A percentile compares a stretch with the other conserved stretches of the same genome.
phyloP scores from a whole-genome alignment of 2,888 invertebrate genomes.

The Sinopyrophorus schimmeli region DNA sequence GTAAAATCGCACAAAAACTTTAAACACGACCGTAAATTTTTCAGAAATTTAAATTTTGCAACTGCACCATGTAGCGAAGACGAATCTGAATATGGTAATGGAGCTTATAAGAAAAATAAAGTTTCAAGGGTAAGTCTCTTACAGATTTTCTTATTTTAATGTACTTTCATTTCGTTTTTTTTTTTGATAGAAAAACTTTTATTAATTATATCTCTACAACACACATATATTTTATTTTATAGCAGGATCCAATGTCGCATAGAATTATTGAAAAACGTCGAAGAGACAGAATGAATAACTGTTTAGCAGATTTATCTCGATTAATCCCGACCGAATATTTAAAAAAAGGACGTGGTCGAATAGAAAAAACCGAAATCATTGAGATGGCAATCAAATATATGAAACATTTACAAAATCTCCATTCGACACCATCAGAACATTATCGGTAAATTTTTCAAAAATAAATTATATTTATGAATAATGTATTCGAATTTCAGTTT shows the following conservation, averaged over 20 bases:
- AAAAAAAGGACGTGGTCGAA: constrained; percentile 92
- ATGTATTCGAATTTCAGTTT: constrained; percentile 54
- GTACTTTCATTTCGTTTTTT: no score
- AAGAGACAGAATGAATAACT: constrained; percentile 96
- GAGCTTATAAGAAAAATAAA: constrained; percentile 72
- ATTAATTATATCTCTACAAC: no score
- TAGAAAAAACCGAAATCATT: constrained; percentile 97
- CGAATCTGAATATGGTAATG: constrained; percentile 68
- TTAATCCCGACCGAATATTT: constrained; percentile 91
- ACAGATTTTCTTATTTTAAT: no score
- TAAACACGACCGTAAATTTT: constrained; percentile 26
- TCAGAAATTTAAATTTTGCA: constrained; percentile 66
- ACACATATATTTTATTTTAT: constrained; percentile 25
- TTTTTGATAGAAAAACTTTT: no score
- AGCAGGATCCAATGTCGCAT: constrained; percentile 97
- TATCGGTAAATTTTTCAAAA: constrained; percentile 43
- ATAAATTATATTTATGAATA: constrained; percentile 3
- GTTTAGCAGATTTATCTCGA: constrained; percentile 89
- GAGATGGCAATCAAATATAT: constrained; percentile 97
- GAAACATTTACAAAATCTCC: constrained; percentile 79
- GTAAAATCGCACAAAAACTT: neutral
- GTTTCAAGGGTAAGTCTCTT: constrained; percentile 66
- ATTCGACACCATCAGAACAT: constrained; percentile 50
- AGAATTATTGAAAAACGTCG: constrained; percentile 95
- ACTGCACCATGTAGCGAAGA: constrained; percentile 71